A percentile compares a stretch with the other conserved stretches of the same genome.
Evolutionary conservation across 2,797 vertebrate species (phyloP).

Genomic region (Xiphorhynchus erythropygius): DNA sequence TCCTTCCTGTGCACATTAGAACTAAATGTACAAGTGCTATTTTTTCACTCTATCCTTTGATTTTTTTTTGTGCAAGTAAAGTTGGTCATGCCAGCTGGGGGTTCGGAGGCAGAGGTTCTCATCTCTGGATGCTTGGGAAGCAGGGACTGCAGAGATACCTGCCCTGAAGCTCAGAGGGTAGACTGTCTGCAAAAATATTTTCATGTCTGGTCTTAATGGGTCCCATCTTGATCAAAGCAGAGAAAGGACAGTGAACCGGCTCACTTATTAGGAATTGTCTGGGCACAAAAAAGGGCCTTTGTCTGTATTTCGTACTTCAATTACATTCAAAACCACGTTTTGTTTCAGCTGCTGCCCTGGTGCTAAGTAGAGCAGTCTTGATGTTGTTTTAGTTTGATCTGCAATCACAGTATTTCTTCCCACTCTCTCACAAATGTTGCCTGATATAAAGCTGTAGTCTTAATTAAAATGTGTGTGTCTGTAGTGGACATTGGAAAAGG

Average conservation of each 20-base stretch:
- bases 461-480: background rate
- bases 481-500: background rate
- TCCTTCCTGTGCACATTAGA: background rate
- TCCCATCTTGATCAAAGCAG: background rate
- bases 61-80: background rate
- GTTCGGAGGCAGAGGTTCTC: background rate
- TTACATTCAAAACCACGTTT: background rate
- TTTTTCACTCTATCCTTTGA: background rate
- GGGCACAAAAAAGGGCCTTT: background rate
- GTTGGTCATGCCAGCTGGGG: fast-evolving
- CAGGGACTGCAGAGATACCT: no score
- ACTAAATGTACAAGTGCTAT: fast-evolving
- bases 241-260: background rate
- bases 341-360: background rate
- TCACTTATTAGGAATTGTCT: background rate
- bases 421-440: background rate
- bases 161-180: background rate
- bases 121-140: background rate
- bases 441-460: background rate
- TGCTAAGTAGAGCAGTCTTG: background rate
- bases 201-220: background rate
- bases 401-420: background rate
- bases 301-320: background rate
- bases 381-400: background rate
- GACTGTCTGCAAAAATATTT: background rate